Base-by-base conservation (phyloP, 92 coral and sea anemone species). In the Umimayanthus kanabou region DNA sequence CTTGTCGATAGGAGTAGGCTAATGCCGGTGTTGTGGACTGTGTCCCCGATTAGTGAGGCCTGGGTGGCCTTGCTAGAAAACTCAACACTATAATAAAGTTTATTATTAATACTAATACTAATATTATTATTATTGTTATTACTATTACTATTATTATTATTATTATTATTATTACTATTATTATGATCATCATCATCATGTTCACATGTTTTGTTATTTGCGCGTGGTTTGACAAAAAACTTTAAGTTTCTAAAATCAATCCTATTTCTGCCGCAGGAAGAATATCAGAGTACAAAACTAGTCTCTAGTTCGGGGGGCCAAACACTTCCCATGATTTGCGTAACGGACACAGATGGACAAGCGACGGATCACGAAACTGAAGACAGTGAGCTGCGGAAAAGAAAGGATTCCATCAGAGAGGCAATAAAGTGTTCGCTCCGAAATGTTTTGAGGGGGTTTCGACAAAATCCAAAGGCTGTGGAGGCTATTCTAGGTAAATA, bases 381-480 rank as follows among this genome's bases (percentile, higher is more conserved):
- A 7, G 91, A 30, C 57, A 88, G 18, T 72, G 98, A 70, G 28
- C 28, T 80, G 28, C 81, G 75, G 25, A 74, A 71, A 14, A 71
- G 79, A 9, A 74, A 43, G 37, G 76, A 30, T 5, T 30, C 61
- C 9, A 55, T 79, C 25, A 23, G 28, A 69, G 64, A 80, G 9
- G 91, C 94, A 50, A 71, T 96, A 26, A 88, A 83, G 28, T 87
- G 85, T 73, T 96, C 98, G 29, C 81, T 92, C 61, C 92, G 88
- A 70, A 93, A 93, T 29, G 93, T 95, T 37, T 77, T 96, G 33
- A 85, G 99, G 65, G 91, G 85, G 67, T 93, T 96, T 76, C 91
- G 89, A 81, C 92, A 93, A 72, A 94, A 96, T 64, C 97, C 99
- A 0, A 95, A 95, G 76, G 95, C 99, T 5, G 92, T 89, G 23